Conservation (phyloP, 2,113 vertebrate species). For the Hippocampus barbouri region DNA sequence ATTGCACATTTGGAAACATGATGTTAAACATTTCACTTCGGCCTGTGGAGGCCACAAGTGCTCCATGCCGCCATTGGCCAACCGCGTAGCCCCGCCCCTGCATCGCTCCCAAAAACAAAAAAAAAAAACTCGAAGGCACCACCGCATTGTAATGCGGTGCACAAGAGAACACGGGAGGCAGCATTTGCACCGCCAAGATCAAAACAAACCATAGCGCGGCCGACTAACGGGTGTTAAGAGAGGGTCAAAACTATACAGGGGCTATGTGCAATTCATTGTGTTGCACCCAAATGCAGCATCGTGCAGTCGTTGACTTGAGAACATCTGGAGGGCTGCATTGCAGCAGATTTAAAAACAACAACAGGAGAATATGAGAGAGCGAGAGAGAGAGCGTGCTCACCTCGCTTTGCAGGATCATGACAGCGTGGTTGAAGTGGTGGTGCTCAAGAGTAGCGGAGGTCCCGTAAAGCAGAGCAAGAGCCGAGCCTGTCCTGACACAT, state of each 20-base stretch:
- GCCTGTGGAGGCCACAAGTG: background rate
- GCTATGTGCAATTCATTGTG: too few relatives aligned
- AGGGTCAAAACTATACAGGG: background rate
- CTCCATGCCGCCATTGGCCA: background rate
- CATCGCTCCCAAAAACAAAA: too few relatives aligned
- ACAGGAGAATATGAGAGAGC: background rate
- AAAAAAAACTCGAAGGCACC: too few relatives aligned
- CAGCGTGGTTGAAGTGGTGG: conserved; percentile 98
- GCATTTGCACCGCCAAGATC: too few relatives aligned
- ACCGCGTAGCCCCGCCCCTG: too few relatives aligned
- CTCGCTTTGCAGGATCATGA: conserved; percentile 99
- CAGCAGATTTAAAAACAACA: conserved; percentile 17
- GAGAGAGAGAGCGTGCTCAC: conserved; percentile 68
- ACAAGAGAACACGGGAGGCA: too few relatives aligned
- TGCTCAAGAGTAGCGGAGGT: conserved; percentile 98
- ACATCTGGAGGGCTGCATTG: conserved; percentile 36
- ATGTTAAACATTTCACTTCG: background rate
- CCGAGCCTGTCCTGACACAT: conserved; percentile 86
- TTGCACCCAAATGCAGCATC: background rate
- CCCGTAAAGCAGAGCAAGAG: conserved; percentile 93
- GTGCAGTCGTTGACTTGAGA: conserved; percentile 11
- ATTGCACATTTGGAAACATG: background rate
- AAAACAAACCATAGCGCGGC: too few relatives aligned
- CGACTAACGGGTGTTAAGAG: too few relatives aligned
- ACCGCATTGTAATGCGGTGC: too few relatives aligned